Evolutionary conservation across 2,113 vertebrate genomes (phyloP).

Genomic region (Climacteris rufus): DNA sequence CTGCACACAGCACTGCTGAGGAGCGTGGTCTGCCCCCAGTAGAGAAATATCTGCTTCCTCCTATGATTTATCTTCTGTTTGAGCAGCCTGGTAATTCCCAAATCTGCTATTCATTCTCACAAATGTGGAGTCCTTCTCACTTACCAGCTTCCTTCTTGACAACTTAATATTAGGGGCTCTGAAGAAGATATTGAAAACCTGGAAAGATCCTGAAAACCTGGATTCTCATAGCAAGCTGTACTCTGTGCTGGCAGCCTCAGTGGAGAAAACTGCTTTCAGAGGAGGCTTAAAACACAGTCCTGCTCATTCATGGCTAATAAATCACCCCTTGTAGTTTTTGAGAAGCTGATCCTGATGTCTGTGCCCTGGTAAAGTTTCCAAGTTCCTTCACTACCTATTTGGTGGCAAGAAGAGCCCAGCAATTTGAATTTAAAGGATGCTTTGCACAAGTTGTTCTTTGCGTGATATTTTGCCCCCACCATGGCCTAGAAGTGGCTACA

Average conservation of each 20-base stretch:
- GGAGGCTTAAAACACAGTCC: neutral
- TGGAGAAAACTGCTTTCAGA: neutral
- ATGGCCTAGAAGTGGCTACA: neutral
- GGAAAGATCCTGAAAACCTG: neutral
- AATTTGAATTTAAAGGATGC: neutral
- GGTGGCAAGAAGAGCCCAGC: neutral
- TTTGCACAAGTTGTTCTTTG: neutral
- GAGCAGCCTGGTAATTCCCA: slow-evolving; percentile 5
- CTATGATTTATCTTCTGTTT: neutral
- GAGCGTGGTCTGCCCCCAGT: neutral
- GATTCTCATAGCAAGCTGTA: neutral
- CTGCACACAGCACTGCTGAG: neutral
- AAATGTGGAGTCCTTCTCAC: neutral
- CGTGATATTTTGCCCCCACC: neutral
- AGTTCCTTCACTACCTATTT: neutral
- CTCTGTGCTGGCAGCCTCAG: neutral
- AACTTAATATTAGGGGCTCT: neutral
- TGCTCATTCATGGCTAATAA: neutral
- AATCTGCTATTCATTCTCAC: neutral
- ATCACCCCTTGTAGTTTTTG: neutral
- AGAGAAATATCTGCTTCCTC: neutral
- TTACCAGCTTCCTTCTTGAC: neutral
- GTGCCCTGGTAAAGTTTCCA: neutral
- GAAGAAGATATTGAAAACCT: neutral
- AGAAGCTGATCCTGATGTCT: neutral